Percentiles rank a stretch among this genome's conserved stretches.
Conservation (phyloP, 2,888 invertebrate species). For the Scaptomyza caliginosa region DNA sequence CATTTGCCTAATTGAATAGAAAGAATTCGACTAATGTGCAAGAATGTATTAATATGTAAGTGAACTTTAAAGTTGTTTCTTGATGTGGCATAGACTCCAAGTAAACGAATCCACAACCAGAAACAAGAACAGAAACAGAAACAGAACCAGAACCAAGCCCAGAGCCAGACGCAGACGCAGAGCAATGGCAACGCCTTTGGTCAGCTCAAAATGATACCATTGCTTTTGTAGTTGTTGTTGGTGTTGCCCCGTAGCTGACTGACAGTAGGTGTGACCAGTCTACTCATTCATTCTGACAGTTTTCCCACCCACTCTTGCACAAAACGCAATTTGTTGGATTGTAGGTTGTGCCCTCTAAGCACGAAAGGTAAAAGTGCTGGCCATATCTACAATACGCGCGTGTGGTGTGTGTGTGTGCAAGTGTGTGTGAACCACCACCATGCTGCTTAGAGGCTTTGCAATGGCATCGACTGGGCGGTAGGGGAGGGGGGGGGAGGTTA, state of each 20-base stretch:
- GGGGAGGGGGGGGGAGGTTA: slow-evolving; percentile 10
- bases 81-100: slow-evolving; percentile 7
- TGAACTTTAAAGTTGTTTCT: slow-evolving; percentile 53
- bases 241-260: slow-evolving; percentile 69
- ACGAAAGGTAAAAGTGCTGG: slow-evolving; percentile 76
- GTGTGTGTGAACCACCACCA: slow-evolving; percentile 54
- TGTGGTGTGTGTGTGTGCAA: slow-evolving; percentile 12
- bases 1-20: slow-evolving; percentile 67
- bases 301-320: slow-evolving; percentile 81
- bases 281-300: slow-evolving; percentile 83
- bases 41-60: slow-evolving; percentile 35
- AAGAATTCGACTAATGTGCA: slow-evolving; percentile 29
- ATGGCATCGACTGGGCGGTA: slow-evolving; percentile 34
- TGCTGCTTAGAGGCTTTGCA: slow-evolving; percentile 34
- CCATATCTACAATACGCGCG: slow-evolving; percentile 30
- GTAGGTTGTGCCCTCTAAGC: slow-evolving; percentile 80
- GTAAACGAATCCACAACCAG: slow-evolving; percentile 2
- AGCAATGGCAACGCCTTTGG: slow-evolving; percentile 70
- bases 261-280: slow-evolving; percentile 82
- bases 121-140: background rate
- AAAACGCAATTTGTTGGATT: slow-evolving; percentile 81
- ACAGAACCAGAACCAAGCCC: slow-evolving; percentile 17
- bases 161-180: slow-evolving; percentile 25
- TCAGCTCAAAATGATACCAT: slow-evolving; percentile 59
- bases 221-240: slow-evolving; percentile 28